phyloP scores from a whole-genome alignment of 2,797 vertebrate species.

The Chaunax sp. region DNA sequence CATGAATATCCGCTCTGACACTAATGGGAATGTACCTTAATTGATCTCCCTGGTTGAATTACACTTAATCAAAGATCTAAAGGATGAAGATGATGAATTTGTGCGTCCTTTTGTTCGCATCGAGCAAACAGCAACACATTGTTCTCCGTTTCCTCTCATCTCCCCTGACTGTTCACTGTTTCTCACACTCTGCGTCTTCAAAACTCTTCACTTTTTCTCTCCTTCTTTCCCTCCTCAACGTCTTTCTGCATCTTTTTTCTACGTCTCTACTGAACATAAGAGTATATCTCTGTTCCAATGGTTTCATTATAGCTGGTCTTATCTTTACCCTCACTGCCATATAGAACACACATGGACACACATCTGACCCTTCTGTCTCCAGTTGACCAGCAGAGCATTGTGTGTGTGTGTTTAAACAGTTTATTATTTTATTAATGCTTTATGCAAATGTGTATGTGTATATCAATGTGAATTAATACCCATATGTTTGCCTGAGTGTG shows the following conservation, averaged over 20 bases:
- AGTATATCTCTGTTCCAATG: neutral
- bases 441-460: neutral
- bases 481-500: neutral
- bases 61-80: conserved; percentile 27
- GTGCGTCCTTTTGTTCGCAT: conserved; percentile 10
- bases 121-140: neutral
- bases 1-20: conserved; percentile 27
- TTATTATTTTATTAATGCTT: neutral
- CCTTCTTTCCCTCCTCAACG: neutral
- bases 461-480: neutral
- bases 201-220: neutral
- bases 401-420: neutral
- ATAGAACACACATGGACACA: neutral
- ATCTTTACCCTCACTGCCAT: neutral
- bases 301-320: neutral
- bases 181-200: no score
- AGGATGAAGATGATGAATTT: conserved; percentile 10
- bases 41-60: conserved; percentile 36
- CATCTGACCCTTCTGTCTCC: neutral
- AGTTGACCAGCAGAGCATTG: neutral
- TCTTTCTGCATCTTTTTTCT: no score
- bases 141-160: neutral
- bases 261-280: neutral
- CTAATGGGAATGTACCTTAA: conserved; percentile 43
- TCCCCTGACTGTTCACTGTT: neutral